phyloP scores from a whole-genome alignment of 2,113 vertebrate genomes.

The Oryctolagus cuniculus region mOryCun1.1 NC_091438.1:91850501-91851000 shows the following conservation, averaged over 20 bases:
- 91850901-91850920: background rate
- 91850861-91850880: background rate
- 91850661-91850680: background rate
- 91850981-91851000: background rate
- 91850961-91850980: background rate
- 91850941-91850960: background rate
- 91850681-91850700: background rate
- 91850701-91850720: slow-evolving; percentile 27
- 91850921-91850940: background rate
- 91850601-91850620: background rate
- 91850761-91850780: background rate
- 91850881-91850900: slow-evolving; percentile 9
- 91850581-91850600: slow-evolving; percentile 21
- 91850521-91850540: background rate
- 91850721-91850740: background rate
- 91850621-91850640: background rate
- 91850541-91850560: background rate
- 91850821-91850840: background rate
- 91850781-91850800: background rate
- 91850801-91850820: background rate
- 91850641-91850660: background rate
- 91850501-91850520: background rate
- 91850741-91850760: background rate
- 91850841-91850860: background rate
- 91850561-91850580: background rate